Base-by-base conservation (phyloP, 1,140 invertebrate genomes). In the Ruditapes philippinarum region DNA sequence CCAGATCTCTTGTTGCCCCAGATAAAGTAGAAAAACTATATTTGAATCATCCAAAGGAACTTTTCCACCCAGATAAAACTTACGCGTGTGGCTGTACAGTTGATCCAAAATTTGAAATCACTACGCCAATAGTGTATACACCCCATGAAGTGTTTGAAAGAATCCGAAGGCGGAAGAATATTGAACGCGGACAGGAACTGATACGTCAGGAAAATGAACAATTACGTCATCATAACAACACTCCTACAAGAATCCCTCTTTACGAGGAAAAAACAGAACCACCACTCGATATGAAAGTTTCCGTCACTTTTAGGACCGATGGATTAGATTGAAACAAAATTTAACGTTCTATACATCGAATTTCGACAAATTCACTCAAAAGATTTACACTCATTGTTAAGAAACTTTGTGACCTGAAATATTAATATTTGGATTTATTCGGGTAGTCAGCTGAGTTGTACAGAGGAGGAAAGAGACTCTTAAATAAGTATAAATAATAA, bases 1-100 rank as follows among this genome's bases (percentile, higher is more conserved):
- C 91, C 11, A 54, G 90, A 76, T 89, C 89, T n/a, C 70, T 92
- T 5, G 86, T 92, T 17, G 91, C 91, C 5, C 91, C 91, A 9
- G 91, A 90, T 22, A 90, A 82, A 65, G 68, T 91, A 9, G 90
- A 92, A 57, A 85, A 89, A 70, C 38, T 92, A 31, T 73, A 88
- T 54, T 28, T 87, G n/a, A 80, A 87, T n/a, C 51, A 89, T 62
- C 83, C 89, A 86, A 79, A 90, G 11, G 80, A 65, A 84, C 31
- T 91, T 68, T 91, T 88, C 70, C 78, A 89, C 49, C 79, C 82
- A 33, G 17, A 89, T 19, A 89, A 82, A 45, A 28, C 14, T 28
- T 89, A 89, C 54, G 62, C 42, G 11, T 89, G 80, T 42, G 87
- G 87, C 9, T 82, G 79, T 82, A 28, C 54, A 4, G 60, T 81